A percentile compares a stretch with the other conserved stretches of the same genome.
These are phyloP conservation scores for Atopsyche davidsoni DNA, from an alignment of 1,140 invertebrate genomes.

Conservation along the genomic window DNA sequence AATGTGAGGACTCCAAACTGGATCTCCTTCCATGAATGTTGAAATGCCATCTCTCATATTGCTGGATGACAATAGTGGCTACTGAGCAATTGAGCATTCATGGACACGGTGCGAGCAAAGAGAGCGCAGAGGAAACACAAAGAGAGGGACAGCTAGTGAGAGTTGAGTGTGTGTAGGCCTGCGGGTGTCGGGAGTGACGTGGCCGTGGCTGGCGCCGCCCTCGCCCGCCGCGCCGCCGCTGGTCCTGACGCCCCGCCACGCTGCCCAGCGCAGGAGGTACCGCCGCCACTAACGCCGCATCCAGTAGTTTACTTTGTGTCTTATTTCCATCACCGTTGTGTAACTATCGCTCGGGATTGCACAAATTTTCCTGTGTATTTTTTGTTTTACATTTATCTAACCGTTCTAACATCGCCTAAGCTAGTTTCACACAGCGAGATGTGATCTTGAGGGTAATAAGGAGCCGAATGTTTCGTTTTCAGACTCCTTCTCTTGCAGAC, in stretches of 20 bases:
- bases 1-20: too few relatives aligned
- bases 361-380: slow-evolving; percentile 31
- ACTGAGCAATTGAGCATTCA: too few relatives aligned
- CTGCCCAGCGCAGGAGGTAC: slow-evolving; percentile 44
- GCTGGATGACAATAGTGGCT: too few relatives aligned
- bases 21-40: too few relatives aligned
- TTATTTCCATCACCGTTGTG: slow-evolving; percentile 23
- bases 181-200: slow-evolving; percentile 53
- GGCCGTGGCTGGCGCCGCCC: slow-evolving; percentile 48
- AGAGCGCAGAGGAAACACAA: too few relatives aligned
- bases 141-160: slow-evolving; percentile 32
- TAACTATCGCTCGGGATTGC: slow-evolving; percentile 29
- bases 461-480: background rate
- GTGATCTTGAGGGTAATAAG: slow-evolving; percentile 25
- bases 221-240: slow-evolving; percentile 47
- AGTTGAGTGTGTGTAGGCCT: slow-evolving; percentile 50
- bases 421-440: slow-evolving; percentile 30
- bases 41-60: too few relatives aligned
- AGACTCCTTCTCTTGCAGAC: background rate
- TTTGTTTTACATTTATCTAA: slow-evolving; percentile 28
- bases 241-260: slow-evolving; percentile 35
- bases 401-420: slow-evolving; percentile 28
- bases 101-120: too few relatives aligned
- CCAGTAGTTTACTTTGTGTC: slow-evolving; percentile 1
- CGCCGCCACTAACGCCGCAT: slow-evolving; percentile 21